Evolutionary conservation across 1,140 invertebrate genomes (phyloP).

Genomic region (Oedothorax gibbosus): DNA sequence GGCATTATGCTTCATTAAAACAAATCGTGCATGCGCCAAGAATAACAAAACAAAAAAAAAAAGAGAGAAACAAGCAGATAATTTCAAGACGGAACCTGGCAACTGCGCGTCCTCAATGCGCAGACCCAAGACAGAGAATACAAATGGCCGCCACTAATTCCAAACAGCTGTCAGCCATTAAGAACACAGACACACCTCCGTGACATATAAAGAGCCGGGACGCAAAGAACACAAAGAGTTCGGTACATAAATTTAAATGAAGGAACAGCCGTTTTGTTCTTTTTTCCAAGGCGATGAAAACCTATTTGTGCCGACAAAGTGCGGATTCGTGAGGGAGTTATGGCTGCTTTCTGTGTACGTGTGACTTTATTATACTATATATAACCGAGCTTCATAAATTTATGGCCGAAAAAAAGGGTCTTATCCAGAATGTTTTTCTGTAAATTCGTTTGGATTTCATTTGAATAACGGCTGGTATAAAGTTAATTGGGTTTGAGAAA

Average conservation of each 20-base stretch:
- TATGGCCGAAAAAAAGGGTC: no score
- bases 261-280: constrained; percentile 31
- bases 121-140: constrained; percentile 50
- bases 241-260: constrained; percentile 59
- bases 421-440: no score
- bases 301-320: no score
- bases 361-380: no score
- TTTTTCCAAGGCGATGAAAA: background rate
- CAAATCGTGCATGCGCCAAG: constrained; percentile 38
- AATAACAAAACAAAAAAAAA: constrained; percentile 48
- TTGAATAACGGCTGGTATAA: no score
- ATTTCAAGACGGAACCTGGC: constrained; percentile 39
- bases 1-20: constrained; percentile 52
- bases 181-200: constrained; percentile 58
- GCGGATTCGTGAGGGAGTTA: no score
- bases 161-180: constrained; percentile 59
- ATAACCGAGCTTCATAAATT: no score
- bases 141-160: constrained; percentile 58
- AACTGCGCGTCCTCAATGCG: constrained; percentile 56
- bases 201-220: constrained; percentile 58
- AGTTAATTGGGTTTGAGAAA: no score
- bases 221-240: constrained; percentile 51
- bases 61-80: constrained; percentile 45
- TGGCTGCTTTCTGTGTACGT: no score
- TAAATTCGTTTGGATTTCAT: no score